Conservation (phyloP, 2,888 invertebrate species). For the Ectropis crepuscularia region DNA sequence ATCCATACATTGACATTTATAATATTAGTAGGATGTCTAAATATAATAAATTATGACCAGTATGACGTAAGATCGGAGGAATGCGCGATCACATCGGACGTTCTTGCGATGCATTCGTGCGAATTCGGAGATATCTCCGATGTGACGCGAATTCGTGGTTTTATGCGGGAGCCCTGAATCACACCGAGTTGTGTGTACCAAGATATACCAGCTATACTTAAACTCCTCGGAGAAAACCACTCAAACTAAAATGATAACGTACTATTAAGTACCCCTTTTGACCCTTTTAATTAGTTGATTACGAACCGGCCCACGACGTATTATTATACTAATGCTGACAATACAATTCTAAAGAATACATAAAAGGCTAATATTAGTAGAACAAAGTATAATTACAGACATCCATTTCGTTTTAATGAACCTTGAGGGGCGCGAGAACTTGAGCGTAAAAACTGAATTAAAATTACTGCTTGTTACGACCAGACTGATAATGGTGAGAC, state of each 20-base stretch:
- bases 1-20: too few species aligned
- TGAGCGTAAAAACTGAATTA: conserved; percentile 8
- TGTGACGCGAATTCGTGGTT: too few species aligned
- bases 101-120: too few species aligned
- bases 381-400: conserved; percentile 71
- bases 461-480: conserved; percentile 5
- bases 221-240: not conserved
- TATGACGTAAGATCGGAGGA: too few species aligned
- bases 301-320: conserved; percentile 15
- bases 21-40: too few species aligned
- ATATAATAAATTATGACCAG: too few species aligned
- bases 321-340: conserved; percentile 48
- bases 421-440: conserved; percentile 44
- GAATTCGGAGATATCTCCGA: too few species aligned
- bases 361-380: conserved; percentile 66
- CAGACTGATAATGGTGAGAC: not conserved
- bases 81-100: too few species aligned
- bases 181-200: too few species aligned
- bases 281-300: conserved; percentile 38
- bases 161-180: too few species aligned
- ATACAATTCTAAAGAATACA: conserved; percentile 50
- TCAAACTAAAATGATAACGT: conserved; percentile 3
- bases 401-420: conserved; percentile 68
- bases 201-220: too few species aligned
- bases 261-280: conserved; percentile 23